Base-by-base conservation (phyloP, 2,888 invertebrate genomes). In the Pilophorus perplexus region DNA sequence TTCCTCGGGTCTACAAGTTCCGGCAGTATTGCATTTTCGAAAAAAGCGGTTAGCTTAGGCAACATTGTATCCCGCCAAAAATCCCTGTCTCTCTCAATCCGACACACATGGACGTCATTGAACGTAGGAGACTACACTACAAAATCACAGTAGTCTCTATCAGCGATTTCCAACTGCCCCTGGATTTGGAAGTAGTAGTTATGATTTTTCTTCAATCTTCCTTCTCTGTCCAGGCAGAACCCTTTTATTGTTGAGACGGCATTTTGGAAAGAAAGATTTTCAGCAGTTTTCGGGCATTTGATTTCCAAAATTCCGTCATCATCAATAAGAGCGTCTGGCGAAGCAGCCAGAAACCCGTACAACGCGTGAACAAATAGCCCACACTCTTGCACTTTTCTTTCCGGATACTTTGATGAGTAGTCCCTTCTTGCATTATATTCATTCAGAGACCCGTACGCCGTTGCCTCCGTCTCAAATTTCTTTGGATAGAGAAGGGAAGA, bases 171-270 rank as follows among this genome's bases (percentile, higher is more conserved):
- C 8, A 71, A 22, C 46, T 69, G 68, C 1, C 70, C 69, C 52
- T 71, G 69, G 8, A 71, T 64, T 48, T 68, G 70, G 28, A 60
- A 57, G 37, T 54, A 70, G 38, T 71, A 68, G 8, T 65, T 27
- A 37, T n/a, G n/a, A n/a, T n/a, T n/a, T n/a, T n/a, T n/a, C n/a
- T n/a, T n/a, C n/a, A n/a, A n/a, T n/a, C n/a, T 71, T 68, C 12
- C 14, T 67, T 55, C 48, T 57, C n/a, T 20, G 4, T 65, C 64
- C 2, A 33, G 33, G 33, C 37, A 57, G 20, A 57, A 57, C 1
- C 23, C 14, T 40, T 57, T 57, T 1, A 18, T 4, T 20, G 3
- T 40, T 2, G 3, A 3, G 1, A 55, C 1, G 1, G 57, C 38
- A 10, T 57, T 22, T 3, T 4, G 20, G 2, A 57, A 2, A 3